Percentiles rank a stretch among this genome's conserved stretches.
These are phyloP conservation scores for Rutpela maculata DNA, from an alignment of 2,888 invertebrate genomes.

Conservation along the genomic window DNA sequence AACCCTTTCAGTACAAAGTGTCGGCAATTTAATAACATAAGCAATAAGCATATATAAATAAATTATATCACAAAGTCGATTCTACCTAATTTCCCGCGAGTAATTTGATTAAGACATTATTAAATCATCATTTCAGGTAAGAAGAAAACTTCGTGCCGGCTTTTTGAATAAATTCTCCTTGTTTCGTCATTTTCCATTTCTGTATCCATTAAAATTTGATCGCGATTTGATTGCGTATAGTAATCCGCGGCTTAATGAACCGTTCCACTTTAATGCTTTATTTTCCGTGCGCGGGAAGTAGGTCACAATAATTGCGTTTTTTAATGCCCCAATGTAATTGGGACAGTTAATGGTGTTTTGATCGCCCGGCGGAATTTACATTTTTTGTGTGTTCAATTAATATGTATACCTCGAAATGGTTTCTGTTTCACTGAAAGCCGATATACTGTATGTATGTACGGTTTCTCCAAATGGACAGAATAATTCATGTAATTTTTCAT, in stretches of 20 bases:
- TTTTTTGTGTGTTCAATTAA: neutral
- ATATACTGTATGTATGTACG: too few relatives aligned
- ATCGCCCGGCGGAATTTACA: neutral
- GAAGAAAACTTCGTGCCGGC: neutral
- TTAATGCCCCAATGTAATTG: neutral
- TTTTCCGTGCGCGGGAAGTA: neutral
- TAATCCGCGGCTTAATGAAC: neutral
- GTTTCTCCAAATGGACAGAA: too few relatives aligned
- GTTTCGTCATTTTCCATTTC: constrained; percentile 10
- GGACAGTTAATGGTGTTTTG: constrained; percentile 4
- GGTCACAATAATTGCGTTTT: constrained; percentile 1
- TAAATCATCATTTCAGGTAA: constrained; percentile 9
- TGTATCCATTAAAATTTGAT: neutral
- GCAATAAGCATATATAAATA: neutral
- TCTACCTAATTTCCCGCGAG: neutral
- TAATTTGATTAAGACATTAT: constrained; percentile 1
- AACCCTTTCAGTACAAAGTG: too few relatives aligned
- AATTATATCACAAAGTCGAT: neutral
- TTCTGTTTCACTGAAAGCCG: too few relatives aligned
- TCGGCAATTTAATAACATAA: neutral
- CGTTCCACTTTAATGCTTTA: neutral
- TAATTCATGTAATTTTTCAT: too few relatives aligned
- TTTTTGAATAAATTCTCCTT: neutral
- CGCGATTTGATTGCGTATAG: neutral
- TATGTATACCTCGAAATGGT: too few relatives aligned